Evolutionary conservation across 2,113 vertebrate species (phyloP).

Genomic region (Malurus alboscapulatus): DNA sequence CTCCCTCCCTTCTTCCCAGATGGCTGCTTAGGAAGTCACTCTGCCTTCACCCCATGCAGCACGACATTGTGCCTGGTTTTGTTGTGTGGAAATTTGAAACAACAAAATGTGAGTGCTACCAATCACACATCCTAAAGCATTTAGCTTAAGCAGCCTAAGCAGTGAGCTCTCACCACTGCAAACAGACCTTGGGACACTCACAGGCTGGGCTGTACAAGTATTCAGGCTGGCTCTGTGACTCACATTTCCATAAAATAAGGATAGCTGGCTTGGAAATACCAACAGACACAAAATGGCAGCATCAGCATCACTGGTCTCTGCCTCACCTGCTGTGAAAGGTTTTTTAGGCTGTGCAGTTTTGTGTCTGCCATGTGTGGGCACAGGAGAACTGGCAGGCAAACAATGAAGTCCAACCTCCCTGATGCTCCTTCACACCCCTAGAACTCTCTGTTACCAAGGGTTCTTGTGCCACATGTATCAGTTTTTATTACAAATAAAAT

Average conservation of each 20-base stretch:
- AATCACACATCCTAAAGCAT: neutral
- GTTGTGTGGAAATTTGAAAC: neutral
- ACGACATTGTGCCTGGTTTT: neutral
- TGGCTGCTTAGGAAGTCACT: neutral
- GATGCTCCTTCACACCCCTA: neutral
- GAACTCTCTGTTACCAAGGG: neutral
- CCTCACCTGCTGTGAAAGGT: neutral
- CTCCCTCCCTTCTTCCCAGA: neutral
- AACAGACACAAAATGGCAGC: neutral
- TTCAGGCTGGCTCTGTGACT: neutral
- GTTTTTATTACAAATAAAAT: neutral
- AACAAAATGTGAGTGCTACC: neutral
- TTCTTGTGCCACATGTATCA: neutral
- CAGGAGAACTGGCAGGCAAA: neutral
- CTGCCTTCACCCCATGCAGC: neutral
- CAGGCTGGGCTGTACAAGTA: neutral
- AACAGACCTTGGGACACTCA: neutral
- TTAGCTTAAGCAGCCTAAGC: neutral
- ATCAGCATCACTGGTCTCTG: neutral
- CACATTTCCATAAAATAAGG: neutral
- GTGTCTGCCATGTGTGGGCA: neutral
- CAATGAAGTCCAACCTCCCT: neutral
- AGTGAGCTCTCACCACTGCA: neutral
- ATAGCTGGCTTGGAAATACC: neutral
- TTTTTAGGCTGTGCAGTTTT: neutral